Base-by-base conservation (phyloP, 2,888 invertebrate species). In the Diplazon laetatorius region DNA sequence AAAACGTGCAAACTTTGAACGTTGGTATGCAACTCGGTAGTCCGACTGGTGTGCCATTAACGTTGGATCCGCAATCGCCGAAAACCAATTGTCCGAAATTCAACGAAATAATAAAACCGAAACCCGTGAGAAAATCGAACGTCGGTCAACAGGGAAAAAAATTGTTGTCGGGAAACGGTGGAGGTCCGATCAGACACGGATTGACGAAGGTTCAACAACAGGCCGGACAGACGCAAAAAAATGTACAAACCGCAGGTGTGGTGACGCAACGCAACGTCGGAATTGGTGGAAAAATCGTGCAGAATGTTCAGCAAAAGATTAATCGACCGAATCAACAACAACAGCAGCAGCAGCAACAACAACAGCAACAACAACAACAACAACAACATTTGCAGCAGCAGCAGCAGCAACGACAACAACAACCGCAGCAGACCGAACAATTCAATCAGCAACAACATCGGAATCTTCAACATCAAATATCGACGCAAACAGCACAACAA, bases 391-490 rank as follows among this genome's bases (percentile, higher is more conserved):
- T 77, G 74, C 90, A 89, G 73, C 89, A 30, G 9, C 55, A 87
- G 65, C 89, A 89, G 71, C 89, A 88, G 68, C 66, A 75, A 18
- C 69, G 55, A 20, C 52, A 37, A 3, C 60, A 65, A 30, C 39
- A 60, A 9, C 80, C 72, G 35, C 65, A 74, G 10, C 57, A 52
- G 35, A 82, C 70, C 60, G 82, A 82, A 16, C 79, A 78, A 48
- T 75, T 89, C 6, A 89, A 87, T 77, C 90, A 89, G 76, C 89
- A 88, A 71, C 55, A 88, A 65, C 89, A 90, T 70, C 89, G 88
- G 71, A 90, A 88, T 82, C 84, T 87, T 12, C 88, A n/a, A n/a
- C n/a, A 88, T 50, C 90, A 90, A 71, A 86, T 89, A 52, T 87
- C 89, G 2, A 85, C 89, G 4, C 89, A 90, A 65, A 85, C 88